Evolutionary conservation across 2,888 invertebrate genomes (phyloP).

Genomic region (Apoda limacodes): DNA sequence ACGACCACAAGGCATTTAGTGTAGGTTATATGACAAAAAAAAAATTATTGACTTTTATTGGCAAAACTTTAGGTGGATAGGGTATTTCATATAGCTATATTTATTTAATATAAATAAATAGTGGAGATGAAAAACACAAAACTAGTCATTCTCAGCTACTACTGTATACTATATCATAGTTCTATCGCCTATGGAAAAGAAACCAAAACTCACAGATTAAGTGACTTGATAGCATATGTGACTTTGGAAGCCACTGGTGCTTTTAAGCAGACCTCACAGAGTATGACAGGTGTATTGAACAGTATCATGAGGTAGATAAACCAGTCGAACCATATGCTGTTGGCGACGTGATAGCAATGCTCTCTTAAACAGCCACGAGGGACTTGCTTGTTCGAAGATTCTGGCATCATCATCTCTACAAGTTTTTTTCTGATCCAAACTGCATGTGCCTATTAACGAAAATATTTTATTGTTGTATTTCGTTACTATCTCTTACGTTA

Average conservation of each 20-base stretch:
- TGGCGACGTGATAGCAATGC: constrained; percentile 40
- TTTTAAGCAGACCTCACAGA: constrained; percentile 43
- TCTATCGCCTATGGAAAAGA: no score
- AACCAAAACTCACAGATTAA: constrained; percentile 60
- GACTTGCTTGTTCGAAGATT: constrained; percentile 34
- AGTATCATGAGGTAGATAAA: constrained; percentile 53
- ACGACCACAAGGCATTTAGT: no score
- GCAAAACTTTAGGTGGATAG: no score
- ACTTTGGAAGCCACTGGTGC: constrained; percentile 23
- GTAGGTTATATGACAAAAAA: no score
- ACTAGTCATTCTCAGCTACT: no score
- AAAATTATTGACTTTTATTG: no score
- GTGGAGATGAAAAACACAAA: no score
- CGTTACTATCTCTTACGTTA: neutral
- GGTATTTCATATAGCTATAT: no score
- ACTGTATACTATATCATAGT: no score
- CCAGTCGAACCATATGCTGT: constrained; percentile 52
- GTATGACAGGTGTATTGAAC: constrained; percentile 52
- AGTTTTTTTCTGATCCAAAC: constrained; percentile 54
- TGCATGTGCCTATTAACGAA: constrained; percentile 34
- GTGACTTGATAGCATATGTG: constrained; percentile 34
- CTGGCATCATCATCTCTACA: constrained; percentile 44
- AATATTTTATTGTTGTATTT: neutral
- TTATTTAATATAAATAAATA: no score
- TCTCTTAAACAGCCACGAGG: constrained; percentile 44